Percentiles rank a stretch among this genome's conserved stretches.
These are phyloP conservation scores for Watsonalla cultraria DNA, from an alignment of 2,888 invertebrate species.

Conservation along the genomic window DNA sequence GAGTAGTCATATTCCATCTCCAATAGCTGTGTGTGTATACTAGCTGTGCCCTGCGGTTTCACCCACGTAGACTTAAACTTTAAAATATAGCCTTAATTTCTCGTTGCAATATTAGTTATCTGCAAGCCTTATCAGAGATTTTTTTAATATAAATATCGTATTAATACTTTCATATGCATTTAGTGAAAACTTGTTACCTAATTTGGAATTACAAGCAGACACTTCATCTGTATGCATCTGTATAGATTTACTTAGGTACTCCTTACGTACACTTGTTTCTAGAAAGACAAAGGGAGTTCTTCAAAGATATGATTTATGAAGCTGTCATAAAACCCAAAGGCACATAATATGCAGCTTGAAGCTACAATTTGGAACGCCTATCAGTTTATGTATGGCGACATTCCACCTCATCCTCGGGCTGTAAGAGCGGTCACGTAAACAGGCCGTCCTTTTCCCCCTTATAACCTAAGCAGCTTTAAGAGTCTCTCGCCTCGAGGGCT, in stretches of 20 bases:
- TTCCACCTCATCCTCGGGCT: constrained; percentile 45
- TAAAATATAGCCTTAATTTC: no score
- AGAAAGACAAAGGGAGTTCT: constrained; percentile 33
- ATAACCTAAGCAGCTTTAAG: constrained; percentile 20
- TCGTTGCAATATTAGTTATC: no score
- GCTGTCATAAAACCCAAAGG: constrained; percentile 21
- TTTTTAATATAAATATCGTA: no score
- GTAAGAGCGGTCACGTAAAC: constrained; percentile 50
- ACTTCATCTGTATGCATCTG: no score
- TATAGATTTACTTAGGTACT: no score
- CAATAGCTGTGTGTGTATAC: constrained; percentile 6
- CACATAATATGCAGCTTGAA: constrained; percentile 6
- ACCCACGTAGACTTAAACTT: no score
- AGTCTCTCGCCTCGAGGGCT: constrained; percentile 22
- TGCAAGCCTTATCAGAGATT: no score
- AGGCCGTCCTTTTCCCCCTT: constrained; percentile 38
- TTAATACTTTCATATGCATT: no score
- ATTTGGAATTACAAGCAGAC: no score
- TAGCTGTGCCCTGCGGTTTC: no score
- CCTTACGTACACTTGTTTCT: constrained; percentile 21
- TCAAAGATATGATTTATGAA: constrained; percentile 41
- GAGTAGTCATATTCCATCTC: constrained; percentile 8
- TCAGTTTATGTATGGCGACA: constrained; percentile 31
- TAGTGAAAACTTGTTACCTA: no score
- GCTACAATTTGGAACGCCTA: constrained; percentile 27